Conservation (phyloP, 92 coral and sea anemone species). For the Phenganax stokvisi region DNA sequence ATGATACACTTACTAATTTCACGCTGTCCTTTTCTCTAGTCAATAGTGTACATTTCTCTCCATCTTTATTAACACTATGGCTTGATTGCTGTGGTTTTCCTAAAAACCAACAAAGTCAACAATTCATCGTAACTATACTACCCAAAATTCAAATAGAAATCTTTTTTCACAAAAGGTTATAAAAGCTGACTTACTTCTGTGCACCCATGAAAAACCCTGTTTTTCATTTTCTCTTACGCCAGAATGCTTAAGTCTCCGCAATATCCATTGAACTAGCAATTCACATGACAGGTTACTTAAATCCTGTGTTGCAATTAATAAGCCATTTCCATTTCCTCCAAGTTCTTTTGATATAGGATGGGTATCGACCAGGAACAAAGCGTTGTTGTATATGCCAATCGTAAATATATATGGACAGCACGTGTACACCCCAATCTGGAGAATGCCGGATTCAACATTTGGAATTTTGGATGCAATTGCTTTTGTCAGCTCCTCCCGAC, state of each 20-base stretch:
- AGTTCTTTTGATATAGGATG: slow-evolving; percentile 28
- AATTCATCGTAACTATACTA: no score
- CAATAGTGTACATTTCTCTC: no score
- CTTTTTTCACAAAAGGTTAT: no score
- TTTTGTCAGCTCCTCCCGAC: slow-evolving; percentile 8
- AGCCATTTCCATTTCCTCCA: slow-evolving; percentile 30
- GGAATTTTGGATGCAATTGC: slow-evolving; percentile 9
- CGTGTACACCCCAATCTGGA: slow-evolving; percentile 17
- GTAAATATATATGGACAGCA: slow-evolving; percentile 25
- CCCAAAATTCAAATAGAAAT: no score
- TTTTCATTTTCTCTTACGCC: slow-evolving; percentile 2
- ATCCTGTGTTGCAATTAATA: slow-evolving; percentile 16
- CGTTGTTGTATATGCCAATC: slow-evolving; percentile 28
- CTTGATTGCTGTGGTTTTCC: no score
- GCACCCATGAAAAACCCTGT: slow-evolving; percentile 22
- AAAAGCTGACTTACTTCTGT: no score
- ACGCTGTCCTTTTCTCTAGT: not conserved
- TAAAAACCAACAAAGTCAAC: no score
- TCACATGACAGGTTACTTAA: slow-evolving; percentile 13
- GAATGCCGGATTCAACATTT: not conserved
- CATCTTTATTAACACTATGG: no score
- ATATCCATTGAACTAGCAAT: slow-evolving; percentile 17
- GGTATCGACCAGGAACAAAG: slow-evolving; percentile 30
- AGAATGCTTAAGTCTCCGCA: slow-evolving; percentile 7
- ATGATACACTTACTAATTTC: no score